Conservation (phyloP, 2,797 vertebrate genomes). For the Pseudochirops cupreus region DNA sequence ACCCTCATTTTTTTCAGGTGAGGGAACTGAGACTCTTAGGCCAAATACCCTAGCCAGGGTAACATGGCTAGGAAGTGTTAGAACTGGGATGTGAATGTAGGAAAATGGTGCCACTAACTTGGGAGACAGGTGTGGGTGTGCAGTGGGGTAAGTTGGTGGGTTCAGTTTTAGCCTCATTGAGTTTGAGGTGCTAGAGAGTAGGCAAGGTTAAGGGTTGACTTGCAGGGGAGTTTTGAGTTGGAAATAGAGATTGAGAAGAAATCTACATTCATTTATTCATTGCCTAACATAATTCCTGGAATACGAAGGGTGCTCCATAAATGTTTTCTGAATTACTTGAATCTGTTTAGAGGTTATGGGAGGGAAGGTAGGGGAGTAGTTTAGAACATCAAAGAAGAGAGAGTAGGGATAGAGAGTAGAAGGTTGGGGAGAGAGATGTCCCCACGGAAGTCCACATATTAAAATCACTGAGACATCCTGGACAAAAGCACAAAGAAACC, state of each 20-base stretch:
- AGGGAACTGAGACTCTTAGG: background rate
- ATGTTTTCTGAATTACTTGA: background rate
- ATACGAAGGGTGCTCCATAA: background rate
- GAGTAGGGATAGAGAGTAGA: background rate
- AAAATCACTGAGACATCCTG: constrained; percentile 44
- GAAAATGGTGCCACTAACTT: background rate
- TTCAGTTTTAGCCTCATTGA: background rate
- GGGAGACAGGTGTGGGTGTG: background rate
- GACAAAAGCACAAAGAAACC: background rate
- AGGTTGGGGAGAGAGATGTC: background rate
- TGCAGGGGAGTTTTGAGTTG: background rate
- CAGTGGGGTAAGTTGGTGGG: background rate
- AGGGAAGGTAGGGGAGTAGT: background rate
- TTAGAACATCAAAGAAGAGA: background rate
- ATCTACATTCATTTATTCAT: background rate
- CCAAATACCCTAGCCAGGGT: background rate
- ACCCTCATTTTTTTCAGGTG: background rate
- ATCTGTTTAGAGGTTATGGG: background rate
- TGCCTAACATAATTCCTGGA: background rate
- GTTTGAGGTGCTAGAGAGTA: background rate
- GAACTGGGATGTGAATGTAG: background rate
- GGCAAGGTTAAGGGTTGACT: background rate
- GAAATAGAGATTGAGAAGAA: background rate
- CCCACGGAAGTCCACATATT: background rate
- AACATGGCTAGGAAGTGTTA: background rate